phyloP scores from a whole-genome alignment of 1,140 invertebrate species.

The Cyclargus thomasi region DNA sequence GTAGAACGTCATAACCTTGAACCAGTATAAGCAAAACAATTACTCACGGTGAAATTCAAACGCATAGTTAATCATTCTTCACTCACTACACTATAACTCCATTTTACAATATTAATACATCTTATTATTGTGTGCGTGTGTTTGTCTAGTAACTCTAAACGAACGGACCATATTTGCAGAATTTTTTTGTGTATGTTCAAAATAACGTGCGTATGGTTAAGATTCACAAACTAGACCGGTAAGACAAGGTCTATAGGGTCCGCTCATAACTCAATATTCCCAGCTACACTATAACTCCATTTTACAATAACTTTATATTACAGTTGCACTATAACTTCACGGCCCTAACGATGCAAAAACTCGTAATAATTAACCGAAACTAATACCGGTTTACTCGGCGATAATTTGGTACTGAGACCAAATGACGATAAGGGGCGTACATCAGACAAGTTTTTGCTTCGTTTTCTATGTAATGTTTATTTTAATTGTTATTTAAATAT shows the following conservation, averaged over 20 bases:
- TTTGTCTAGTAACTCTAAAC: too few species aligned
- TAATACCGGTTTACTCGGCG: conserved; percentile 11
- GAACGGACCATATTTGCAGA: too few species aligned
- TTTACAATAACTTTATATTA: not conserved
- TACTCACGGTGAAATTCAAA: conserved; percentile 54
- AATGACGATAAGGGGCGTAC: not conserved
- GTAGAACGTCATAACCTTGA: too few species aligned
- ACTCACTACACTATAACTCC: conserved; percentile 12
- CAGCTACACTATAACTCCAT: conserved; percentile 11
- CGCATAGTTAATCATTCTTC: conserved; percentile 44
- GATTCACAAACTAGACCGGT: too few species aligned
- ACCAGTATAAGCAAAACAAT: not conserved
- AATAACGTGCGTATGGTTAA: too few species aligned
- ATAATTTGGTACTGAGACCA: conserved; percentile 2
- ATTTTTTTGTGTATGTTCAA: too few species aligned
- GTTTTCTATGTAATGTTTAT: not conserved
- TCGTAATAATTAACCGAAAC: not conserved
- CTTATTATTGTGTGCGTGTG: too few species aligned
- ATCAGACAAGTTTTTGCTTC: not conserved
- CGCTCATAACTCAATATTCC: too few species aligned
- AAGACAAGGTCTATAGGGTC: too few species aligned
- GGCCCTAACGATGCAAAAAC: not conserved
- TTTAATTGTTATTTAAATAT: not conserved
- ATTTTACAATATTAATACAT: too few species aligned
- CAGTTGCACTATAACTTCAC: not conserved